Evolutionary conservation across 1,140 invertebrate species (phyloP).

Genomic region (Eciton burchellii): DNA sequence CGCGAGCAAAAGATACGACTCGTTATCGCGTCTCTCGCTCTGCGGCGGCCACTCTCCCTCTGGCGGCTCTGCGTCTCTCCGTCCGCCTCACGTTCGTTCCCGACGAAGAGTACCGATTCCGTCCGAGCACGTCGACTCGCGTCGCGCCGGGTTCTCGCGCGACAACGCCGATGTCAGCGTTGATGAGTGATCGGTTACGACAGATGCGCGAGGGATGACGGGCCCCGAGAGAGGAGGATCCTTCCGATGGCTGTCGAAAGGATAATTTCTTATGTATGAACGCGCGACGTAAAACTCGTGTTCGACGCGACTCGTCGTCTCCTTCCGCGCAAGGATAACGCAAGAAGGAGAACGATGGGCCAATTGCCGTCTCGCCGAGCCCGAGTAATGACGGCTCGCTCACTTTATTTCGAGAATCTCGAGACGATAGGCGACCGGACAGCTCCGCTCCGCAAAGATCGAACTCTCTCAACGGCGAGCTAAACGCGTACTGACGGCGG

Average conservation of each 20-base stretch:
- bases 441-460: slow-evolving; percentile 44
- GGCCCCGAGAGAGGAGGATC: neutral
- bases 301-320: slow-evolving; percentile 1
- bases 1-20: slow-evolving; percentile 17
- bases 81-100: neutral
- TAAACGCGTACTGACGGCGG: slow-evolving; percentile 78
- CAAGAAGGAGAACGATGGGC: neutral
- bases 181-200: neutral
- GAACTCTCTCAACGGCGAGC: slow-evolving; percentile 78
- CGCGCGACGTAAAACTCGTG: slow-evolving; percentile 5
- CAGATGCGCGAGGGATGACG: neutral
- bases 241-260: neutral
- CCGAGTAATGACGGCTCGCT: slow-evolving; percentile 10
- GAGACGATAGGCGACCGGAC: slow-evolving; percentile 33
- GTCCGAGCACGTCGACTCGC: slow-evolving; percentile 10
- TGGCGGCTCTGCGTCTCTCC: slow-evolving; percentile 15
- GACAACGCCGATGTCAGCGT: slow-evolving; percentile 11
- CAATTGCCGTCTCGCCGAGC: slow-evolving; percentile 12
- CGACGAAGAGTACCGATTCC: slow-evolving; percentile 46
- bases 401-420: slow-evolving; percentile 27
- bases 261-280: neutral
- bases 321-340: neutral
- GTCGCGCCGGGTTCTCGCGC: slow-evolving; percentile 15
- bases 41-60: slow-evolving; percentile 27
- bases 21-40: slow-evolving; percentile 53